These are phyloP conservation scores for Pteropus rufus DNA, from an alignment of 2,797 vertebrate species.

Conservation along the genomic window DNA sequence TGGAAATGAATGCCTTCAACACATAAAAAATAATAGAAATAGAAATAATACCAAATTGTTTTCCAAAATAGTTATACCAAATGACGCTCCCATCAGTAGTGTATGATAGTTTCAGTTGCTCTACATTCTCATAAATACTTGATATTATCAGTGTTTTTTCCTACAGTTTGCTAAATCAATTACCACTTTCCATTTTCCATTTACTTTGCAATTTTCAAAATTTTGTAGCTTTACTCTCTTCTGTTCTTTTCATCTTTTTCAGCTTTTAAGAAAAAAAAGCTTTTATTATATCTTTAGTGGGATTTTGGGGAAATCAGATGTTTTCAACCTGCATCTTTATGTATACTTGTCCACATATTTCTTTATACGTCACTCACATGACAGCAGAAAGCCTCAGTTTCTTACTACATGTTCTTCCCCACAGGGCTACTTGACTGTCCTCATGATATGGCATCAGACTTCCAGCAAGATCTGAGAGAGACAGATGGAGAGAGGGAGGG, in stretches of 20 bases:
- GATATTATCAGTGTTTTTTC: background rate
- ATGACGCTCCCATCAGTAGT: no score
- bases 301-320: background rate
- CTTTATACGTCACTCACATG: background rate
- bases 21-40: background rate
- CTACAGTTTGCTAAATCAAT: no score
- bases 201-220: no score
- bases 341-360: background rate
- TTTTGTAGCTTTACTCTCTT: no score
- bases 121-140: background rate
- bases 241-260: no score
- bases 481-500: no score
- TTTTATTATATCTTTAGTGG: background rate
- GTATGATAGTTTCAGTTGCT: no score
- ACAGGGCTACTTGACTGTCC: background rate
- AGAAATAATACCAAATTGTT: background rate
- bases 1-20: background rate
- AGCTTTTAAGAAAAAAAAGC: no score
- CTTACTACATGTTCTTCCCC: background rate
- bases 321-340: slow-evolving; percentile 1
- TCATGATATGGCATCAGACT: background rate
- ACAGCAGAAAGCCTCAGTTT: background rate
- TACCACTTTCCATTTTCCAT: no score
- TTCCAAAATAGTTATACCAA: no score
- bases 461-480: background rate